phyloP scores from a whole-genome alignment of 2,797 vertebrate species.

The Dicrostonyx torquatus region DNA sequence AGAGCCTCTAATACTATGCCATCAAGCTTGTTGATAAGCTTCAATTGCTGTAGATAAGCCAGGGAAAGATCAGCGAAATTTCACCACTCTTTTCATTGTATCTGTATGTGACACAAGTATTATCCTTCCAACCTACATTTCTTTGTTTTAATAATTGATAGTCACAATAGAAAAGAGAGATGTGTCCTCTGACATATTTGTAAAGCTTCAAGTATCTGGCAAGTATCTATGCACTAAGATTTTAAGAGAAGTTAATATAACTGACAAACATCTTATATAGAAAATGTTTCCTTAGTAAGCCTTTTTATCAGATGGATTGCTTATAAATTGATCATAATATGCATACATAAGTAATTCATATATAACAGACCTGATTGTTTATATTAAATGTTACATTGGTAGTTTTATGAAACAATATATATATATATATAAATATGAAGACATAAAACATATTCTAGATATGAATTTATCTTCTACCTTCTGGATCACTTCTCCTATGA shows the following conservation, averaged over 20 bases:
- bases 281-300: constrained; percentile 47
- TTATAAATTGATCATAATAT: constrained; percentile 48
- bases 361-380: neutral
- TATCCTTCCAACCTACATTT: constrained; percentile 46
- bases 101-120: neutral
- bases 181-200: constrained; percentile 36
- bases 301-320: constrained; percentile 34
- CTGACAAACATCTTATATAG: constrained; percentile 37
- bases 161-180: constrained; percentile 24
- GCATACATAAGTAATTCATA: neutral
- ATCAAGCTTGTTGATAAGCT: constrained; percentile 61
- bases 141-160: constrained; percentile 40
- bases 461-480: neutral
- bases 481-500: neutral
- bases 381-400: neutral
- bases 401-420: constrained; percentile 42
- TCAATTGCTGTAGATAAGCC: constrained; percentile 35
- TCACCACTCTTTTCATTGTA: neutral
- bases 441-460: neutral
- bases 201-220: constrained; percentile 53
- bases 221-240: constrained; percentile 33
- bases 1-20: constrained; percentile 1
- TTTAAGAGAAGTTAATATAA: constrained; percentile 52
- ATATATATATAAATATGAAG: constrained; percentile 5
- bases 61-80: constrained; percentile 51